phyloP scores from a whole-genome alignment of 2,888 invertebrate genomes.

The Aphodius granarius region DNA sequence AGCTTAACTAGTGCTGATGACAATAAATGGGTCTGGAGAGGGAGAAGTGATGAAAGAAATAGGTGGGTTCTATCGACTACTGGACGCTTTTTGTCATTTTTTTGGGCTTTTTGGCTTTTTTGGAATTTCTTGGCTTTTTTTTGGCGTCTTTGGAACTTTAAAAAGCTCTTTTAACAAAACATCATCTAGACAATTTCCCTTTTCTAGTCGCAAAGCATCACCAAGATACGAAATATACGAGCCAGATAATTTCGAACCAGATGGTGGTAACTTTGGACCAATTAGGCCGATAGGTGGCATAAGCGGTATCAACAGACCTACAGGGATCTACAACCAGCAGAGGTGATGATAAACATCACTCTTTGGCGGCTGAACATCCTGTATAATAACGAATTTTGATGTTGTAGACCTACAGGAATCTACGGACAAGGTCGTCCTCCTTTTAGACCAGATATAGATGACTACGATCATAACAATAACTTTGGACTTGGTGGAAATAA shows the following conservation, averaged over 20 bases:
- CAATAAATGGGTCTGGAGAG: conserved; percentile 23
- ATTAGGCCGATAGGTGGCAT: neutral
- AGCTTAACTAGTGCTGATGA: neutral
- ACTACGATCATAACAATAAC: neutral
- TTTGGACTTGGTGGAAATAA: conserved; percentile 27
- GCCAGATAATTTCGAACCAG: conserved; percentile 11
- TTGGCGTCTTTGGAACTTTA: neutral
- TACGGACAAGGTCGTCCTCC: conserved; percentile 29
- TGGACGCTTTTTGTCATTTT: conserved; percentile 7
- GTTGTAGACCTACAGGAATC: conserved; percentile 17
- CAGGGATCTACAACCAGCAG: conserved; percentile 19
- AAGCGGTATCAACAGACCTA: conserved; percentile 27
- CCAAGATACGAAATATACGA: conserved; percentile 43
- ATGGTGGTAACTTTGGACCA: conserved; percentile 21
- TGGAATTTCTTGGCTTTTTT: conserved; percentile 27
- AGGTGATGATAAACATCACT: conserved; percentile 11
- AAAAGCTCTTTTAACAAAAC: too few species aligned
- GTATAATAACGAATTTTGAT: neutral
- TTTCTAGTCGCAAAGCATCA: neutral
- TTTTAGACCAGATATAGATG: neutral
- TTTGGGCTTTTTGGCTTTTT: conserved; percentile 20
- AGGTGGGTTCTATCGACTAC: neutral
- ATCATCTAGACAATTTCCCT: neutral
- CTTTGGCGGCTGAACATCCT: too few species aligned
- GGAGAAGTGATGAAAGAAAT: conserved; percentile 33